phyloP scores from a whole-genome alignment of 1,140 invertebrate species.

The Leptinotarsa texana region DNA sequence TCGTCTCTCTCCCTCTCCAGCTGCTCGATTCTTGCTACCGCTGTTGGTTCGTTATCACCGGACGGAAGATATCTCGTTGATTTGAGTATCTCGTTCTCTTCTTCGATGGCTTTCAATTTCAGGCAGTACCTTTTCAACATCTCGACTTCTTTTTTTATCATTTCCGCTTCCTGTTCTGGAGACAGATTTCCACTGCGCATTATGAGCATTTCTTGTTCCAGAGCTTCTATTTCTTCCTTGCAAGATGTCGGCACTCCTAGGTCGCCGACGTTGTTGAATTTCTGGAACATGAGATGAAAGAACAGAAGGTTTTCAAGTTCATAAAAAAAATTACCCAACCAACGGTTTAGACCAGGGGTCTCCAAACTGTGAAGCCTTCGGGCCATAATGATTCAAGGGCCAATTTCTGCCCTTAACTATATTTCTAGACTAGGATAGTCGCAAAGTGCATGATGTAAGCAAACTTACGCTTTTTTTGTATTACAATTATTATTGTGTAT shows the following conservation, averaged over 20 bases:
- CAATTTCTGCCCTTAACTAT: no score
- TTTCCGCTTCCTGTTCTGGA: conserved; percentile 41
- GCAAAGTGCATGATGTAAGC: no score
- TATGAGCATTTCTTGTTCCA: conserved; percentile 43
- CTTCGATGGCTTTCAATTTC: conserved; percentile 42
- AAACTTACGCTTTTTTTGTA: no score
- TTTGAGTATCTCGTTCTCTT: conserved; percentile 43
- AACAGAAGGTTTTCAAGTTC: no score
- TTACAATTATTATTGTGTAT: no score
- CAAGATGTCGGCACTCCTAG: conserved; percentile 26
- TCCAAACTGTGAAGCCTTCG: no score
- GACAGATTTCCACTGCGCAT: conserved; percentile 37
- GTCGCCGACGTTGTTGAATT: conserved; percentile 25
- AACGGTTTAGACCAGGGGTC: no score
- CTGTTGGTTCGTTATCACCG: conserved; percentile 16
- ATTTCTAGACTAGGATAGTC: no score
- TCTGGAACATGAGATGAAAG: conserved; percentile 22
- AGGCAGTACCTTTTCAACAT: conserved; percentile 44
- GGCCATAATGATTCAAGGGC: no score
- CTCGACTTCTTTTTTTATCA: conserved; percentile 44
- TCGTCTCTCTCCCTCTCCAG: conserved; percentile 35
- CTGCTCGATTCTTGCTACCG: conserved; percentile 32
- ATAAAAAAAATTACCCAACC: no score
- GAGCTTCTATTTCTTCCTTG: conserved; percentile 40
- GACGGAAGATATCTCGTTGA: conserved; percentile 9